These are phyloP conservation scores for Lutraria lutraria DNA, from an alignment of 2,888 invertebrate species.

Conservation along the genomic window DNA sequence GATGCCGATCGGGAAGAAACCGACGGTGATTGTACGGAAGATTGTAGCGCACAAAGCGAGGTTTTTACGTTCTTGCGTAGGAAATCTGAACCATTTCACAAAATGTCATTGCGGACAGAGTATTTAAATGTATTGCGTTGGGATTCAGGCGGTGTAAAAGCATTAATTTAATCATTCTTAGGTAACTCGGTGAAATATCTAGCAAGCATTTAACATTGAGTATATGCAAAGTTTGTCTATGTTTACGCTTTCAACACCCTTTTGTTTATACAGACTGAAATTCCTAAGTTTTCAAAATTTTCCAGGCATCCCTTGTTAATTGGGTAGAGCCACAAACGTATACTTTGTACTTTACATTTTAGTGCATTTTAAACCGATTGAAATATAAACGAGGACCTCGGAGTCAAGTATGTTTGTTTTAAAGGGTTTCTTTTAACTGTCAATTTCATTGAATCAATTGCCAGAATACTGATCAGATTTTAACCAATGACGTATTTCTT, in stretches of 20 bases:
- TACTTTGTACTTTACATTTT: neutral
- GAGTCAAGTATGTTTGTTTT: neutral
- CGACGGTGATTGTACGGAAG: too few relatives aligned
- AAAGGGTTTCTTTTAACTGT: neutral
- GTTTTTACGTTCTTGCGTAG: too few relatives aligned
- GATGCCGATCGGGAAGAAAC: too few relatives aligned
- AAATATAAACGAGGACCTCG: neutral
- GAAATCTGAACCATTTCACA: neutral
- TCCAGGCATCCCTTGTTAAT: conserved; percentile 16
- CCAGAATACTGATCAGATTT: neutral
- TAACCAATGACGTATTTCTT: conserved; percentile 5
- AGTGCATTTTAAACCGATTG: neutral
- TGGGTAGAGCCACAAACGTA: neutral
- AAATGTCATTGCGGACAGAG: neutral
- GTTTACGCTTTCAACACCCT: conserved; percentile 27
- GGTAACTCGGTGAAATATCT: neutral
- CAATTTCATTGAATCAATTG: neutral
- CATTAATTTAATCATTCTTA: neutral
- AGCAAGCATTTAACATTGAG: neutral
- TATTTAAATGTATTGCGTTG: neutral
- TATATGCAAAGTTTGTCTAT: neutral
- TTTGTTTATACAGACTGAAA: conserved; percentile 27
- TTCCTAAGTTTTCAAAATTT: neutral
- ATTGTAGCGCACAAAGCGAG: too few relatives aligned
- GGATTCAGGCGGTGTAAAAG: neutral